Base-by-base conservation (phyloP, 2,888 invertebrate genomes). In the Penaeus monodon region DNA sequence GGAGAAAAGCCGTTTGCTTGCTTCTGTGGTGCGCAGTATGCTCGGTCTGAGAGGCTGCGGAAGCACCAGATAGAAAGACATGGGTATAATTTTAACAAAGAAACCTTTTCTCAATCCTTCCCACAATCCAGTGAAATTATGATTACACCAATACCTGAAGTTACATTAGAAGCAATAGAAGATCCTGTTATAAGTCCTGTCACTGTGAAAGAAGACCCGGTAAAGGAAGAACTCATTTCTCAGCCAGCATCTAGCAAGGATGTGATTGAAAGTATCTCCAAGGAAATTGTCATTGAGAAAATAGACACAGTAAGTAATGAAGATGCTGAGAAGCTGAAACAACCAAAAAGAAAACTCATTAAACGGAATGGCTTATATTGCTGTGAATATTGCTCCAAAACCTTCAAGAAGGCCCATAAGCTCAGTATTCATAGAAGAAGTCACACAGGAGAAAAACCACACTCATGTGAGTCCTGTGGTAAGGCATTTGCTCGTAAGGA, bases 371-470 rank as follows among this genome's bases (percentile, higher is more conserved):
- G 81, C 14, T 12, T 70, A 14, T 64, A 82, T 14, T 57, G 65
- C 10, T 86, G 86, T 44, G 81, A 86, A 33, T 86, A 66, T 76
- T 86, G 85, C 64, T 27, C 33, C 10, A 86, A 86, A 68, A 64
- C 73, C 12, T 86, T 86, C 66, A 81, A 73, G 64, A 76, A 81
- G n/a, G 76, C 74, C 6, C 68, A 86, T 33, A 86, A 86, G 68
- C 81, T 86, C 63, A 74, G 74, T 22, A 81, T 86, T 38, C 86
- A 86, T 49, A 29, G 81, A 24, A 70, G 86, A 44, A 86, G 38
- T 44, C 86, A 86, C 17, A 86, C 86, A 14, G 86, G 86, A 2
- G 86, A 86, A 49, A 86, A 86, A 27, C 86, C 86, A 22, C 76
- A 86, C 29, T n/a, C 22, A 10, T 86, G 86, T 27, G 81, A 74